Evolutionary conservation across 2,888 invertebrate genomes (phyloP), one percentile per base, ranked within the genome.

Genomic region (Caradrina kadenii): DNA sequence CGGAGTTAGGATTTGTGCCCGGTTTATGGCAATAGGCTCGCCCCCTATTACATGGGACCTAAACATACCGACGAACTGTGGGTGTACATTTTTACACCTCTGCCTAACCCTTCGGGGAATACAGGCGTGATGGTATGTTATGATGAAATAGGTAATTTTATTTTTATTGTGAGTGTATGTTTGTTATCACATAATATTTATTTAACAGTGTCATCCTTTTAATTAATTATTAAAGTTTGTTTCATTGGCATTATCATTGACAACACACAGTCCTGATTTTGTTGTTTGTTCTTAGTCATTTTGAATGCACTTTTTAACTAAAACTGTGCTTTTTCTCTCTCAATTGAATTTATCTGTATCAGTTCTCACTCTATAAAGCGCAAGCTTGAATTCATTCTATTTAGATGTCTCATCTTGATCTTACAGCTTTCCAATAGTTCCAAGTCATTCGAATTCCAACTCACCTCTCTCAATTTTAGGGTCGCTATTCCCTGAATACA

Each of bases 401-500:
- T 49, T 49, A 11, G n/a, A 35, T 17, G 17, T 26, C 7, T 53
- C 21, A 17, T 53, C 26, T 7, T 52, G 17, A 52, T 71, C 50
- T 71, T 11, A 68, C 22, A 50, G 8, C 3, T 52, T 45, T 56
- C 6, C 19, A 31, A 67, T 52, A 52, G 21, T 68, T 45, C 35
- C 15, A 19, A 26, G 11, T 69, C 17, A 35, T 62, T 53, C 13
- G 52, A 72, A 63, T 70, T 55, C 39, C 50, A 83, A 85, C 93
- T 93, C 87, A 97, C 97, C 97, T 96, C 97, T 96, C 91, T 97
- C 97, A 73, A 97, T 97, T 83, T 97, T 96, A 63, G 97, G 97
- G 86, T 97, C 97, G 60, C 97, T 96, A 67, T 97, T 96, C 61
- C 96, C 96, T 49, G 96, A 96, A 77, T 96, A 96, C 61, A 97